Evolutionary conservation across 2,113 vertebrate genomes (phyloP), one percentile per base, ranked within the genome.

Genomic region (Bothrops jararaca): DNA sequence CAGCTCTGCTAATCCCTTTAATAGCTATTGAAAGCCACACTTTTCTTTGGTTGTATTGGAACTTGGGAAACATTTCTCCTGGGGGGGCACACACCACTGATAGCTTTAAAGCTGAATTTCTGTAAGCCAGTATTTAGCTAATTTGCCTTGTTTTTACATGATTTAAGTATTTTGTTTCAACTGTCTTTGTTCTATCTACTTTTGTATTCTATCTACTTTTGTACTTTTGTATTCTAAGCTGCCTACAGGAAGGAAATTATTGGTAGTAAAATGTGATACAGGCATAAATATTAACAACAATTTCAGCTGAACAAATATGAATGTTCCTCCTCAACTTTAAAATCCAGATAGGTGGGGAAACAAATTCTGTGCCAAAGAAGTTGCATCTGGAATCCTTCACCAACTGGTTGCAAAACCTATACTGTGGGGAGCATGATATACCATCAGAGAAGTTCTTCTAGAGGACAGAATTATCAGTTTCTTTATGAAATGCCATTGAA

Each of bases 401-500:
- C 11, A 22, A 89, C 18, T 0, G 86, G 50, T 34, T 15, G 89
- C 42, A 3, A 57, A 22, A 91, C 18, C 42, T 23, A 3, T 3
- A 9, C 58, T 5, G 53, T 57, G 48, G 0, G 56, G 22, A 7
- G 87, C 29, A 0, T 56, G 1, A 12, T 18, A n/a, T 92, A 24
- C 20, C 89, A 53, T 52, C 86, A 92, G 69, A 60, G 85, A 90
- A 20, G 45, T 91, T 88, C 91, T 93, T 94, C 23, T 80, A 85
- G 56, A 90, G 23, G 64, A 53, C 85, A 94, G 39, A 23, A 88
- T 45, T 45, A 39, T 87, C 91, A 92, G 93, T 5, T 9, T 57
- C 90, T 94, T 45, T 92, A 85, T 89, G 93, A 91, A 94, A 10
- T 1, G 34, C 80, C 87, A 88, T 93, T 94, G 93, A 93, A 95